Conservation (phyloP, 2,797 vertebrate genomes). For the Gadopsis marmoratus region DNA sequence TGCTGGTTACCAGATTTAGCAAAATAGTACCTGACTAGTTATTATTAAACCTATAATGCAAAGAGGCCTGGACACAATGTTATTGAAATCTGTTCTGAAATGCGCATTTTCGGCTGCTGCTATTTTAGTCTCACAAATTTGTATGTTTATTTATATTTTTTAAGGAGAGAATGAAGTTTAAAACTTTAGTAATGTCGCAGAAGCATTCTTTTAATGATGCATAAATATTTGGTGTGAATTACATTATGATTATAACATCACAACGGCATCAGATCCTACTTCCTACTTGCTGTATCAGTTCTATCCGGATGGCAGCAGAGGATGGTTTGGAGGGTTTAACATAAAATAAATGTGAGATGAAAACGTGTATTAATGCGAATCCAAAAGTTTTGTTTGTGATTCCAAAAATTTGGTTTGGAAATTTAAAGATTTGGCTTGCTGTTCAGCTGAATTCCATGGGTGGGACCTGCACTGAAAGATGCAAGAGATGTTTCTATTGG, state of each 20-base stretch:
- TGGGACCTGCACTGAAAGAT: too few species aligned
- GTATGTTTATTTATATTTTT: not conserved
- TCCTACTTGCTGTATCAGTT: not conserved
- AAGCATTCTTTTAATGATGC: not conserved
- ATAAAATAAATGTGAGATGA: too few species aligned
- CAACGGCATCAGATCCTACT: not conserved
- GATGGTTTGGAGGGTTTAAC: too few species aligned
- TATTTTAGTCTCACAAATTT: not conserved
- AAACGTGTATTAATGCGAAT: too few species aligned
- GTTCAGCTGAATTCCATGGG: too few species aligned
- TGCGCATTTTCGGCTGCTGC: not conserved
- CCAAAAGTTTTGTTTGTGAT: too few species aligned
- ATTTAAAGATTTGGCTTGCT: too few species aligned
- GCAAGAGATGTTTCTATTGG: too few species aligned
- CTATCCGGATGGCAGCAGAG: not conserved
- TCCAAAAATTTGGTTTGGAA: too few species aligned
- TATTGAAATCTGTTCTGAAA: conserved; percentile 5
- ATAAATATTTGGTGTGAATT: not conserved
- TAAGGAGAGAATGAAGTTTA: not conserved
- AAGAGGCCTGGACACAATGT: not conserved
- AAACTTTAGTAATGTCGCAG: not conserved
- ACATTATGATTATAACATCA: not conserved
- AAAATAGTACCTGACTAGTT: not conserved
- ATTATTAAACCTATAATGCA: conserved; percentile 12
- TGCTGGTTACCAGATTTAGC: not conserved